These are phyloP conservation scores for rabbit (Oryctolagus cuniculus) DNA, from an alignment of 2,113 vertebrate species.

Conservation along the genomic window DNA sequence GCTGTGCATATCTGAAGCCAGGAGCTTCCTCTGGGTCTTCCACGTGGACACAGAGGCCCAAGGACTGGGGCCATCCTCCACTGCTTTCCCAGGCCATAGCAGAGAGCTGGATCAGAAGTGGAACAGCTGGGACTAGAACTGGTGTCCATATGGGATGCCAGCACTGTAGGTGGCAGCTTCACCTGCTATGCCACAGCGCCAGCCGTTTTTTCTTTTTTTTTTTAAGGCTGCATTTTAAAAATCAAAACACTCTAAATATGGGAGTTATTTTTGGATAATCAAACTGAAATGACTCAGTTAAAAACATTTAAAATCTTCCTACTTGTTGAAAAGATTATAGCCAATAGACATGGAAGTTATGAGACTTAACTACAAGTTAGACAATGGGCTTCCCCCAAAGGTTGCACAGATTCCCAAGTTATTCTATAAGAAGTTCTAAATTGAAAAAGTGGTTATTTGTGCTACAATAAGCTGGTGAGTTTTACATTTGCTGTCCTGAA, in stretches of 20 bases:
- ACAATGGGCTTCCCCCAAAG: background rate
- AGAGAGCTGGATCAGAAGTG: no score
- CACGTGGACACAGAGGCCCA: no score
- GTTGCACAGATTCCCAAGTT: background rate
- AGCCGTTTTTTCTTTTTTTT: no score
- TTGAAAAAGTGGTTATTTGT: background rate
- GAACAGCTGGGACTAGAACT: no score
- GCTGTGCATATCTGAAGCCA: no score
- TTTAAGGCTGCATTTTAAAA: background rate
- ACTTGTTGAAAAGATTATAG: background rate
- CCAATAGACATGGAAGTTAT: no score
- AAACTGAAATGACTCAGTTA: background rate
- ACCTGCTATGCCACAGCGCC: no score
- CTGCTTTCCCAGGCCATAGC: no score
- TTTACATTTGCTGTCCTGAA: background rate
- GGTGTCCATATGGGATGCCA: no score
- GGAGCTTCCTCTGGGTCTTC: no score
- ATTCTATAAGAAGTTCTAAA: background rate
- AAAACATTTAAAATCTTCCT: background rate
- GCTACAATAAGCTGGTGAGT: background rate
- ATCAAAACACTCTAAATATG: background rate
- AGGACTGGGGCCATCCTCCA: no score
- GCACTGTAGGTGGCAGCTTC: no score
- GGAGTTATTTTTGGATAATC: slow-evolving; percentile 7
- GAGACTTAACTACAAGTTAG: background rate